Evolutionary conservation across 2,888 invertebrate genomes (phyloP), one percentile per base, ranked within the genome.

Genomic region (Acanthosepion pharaonis): DNA sequence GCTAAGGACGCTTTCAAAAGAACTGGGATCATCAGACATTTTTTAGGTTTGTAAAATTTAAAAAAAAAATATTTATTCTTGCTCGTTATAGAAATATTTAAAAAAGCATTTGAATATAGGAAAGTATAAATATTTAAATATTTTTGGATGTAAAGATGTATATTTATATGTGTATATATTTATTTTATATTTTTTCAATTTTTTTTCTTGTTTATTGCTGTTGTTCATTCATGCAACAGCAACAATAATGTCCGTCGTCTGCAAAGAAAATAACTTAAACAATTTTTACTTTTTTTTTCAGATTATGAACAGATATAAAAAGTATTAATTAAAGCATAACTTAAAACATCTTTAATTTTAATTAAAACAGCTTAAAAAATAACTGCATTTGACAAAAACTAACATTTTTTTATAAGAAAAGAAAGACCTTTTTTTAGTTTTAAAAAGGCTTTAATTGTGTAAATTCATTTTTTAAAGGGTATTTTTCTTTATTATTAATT

Each of bases 1-100:
- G 78, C 78, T 78, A 78, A 78, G 78, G 78, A 78, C 78, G 78
- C 78, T 78, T 78, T 78, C 78, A 78, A 78, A 78, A 33, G n/a
- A 23, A 59, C 59, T 59, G 23, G 3, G 20, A 23, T 59, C 59
- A 23, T 59, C 59, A 78, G 78, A 78, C n/a, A 78, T 78, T 78
- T 78, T 78, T 78, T n/a, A 78, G 78, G 78, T 78, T 78, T 78
- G 78, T 78, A 78, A 23, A 59, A 59, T 5, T 23, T 23, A 5
- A 59, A 78, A 78, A 78, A 78, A 33, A 78, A 2, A 15, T 11
- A 11, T 78, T 78, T 78, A 15, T 78, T 78, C n/a, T 78, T 78
- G 78, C 11, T 78, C n/a, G 20, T 78, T 59, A 23, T 23, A 59
- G 23, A 59, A 23, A 59, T 59, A 59, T 59, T 6, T 23, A 59